phyloP scores from a whole-genome alignment of 1,140 invertebrate genomes.

The Sinonovacula constricta region DNA sequence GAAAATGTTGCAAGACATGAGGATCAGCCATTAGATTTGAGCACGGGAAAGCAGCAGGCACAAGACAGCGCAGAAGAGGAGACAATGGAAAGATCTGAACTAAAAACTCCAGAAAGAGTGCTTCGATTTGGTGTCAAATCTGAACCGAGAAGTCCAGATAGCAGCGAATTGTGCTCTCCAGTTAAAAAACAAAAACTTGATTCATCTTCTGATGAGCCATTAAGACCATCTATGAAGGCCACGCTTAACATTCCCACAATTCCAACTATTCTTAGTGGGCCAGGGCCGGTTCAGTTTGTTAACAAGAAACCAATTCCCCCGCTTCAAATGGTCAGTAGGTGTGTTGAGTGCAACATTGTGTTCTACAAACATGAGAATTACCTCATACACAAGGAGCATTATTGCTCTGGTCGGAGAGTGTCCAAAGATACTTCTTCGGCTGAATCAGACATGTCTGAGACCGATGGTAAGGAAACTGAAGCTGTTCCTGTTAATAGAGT shows the following conservation, averaged over 20 bases:
- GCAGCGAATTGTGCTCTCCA: neutral
- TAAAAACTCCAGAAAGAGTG: slow-evolving; percentile 21
- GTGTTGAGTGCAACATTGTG: slow-evolving; percentile 97
- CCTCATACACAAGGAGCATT: slow-evolving; percentile 94
- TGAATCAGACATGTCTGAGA: slow-evolving; percentile 36
- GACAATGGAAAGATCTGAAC: slow-evolving; percentile 21
- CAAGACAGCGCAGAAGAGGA: neutral
- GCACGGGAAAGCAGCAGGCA: slow-evolving; percentile 54
- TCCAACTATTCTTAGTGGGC: slow-evolving; percentile 35
- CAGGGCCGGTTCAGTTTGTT: slow-evolving; percentile 45
- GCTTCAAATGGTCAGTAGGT: slow-evolving; percentile 85
- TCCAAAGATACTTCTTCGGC: slow-evolving; percentile 50
- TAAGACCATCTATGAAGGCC: neutral
- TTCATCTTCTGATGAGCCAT: neutral
- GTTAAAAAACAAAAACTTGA: slow-evolving; percentile 21
- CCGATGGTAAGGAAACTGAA: slow-evolving; percentile 26
- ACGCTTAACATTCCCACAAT: slow-evolving; percentile 49
- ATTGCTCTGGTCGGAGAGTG: slow-evolving; percentile 86
- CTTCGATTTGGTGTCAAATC: slow-evolving; percentile 11
- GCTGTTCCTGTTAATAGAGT: too few species aligned
- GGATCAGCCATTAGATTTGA: slow-evolving; percentile 70
- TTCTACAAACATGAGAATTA: slow-evolving; percentile 98
- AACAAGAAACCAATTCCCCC: slow-evolving; percentile 66
- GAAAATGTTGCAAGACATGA: slow-evolving; percentile 2
- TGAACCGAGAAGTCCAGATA: slow-evolving; percentile 25